These are phyloP conservation scores for Poeciliopsis retropinna DNA, from an alignment of 2,113 vertebrate genomes.

Conservation along the genomic window DNA sequence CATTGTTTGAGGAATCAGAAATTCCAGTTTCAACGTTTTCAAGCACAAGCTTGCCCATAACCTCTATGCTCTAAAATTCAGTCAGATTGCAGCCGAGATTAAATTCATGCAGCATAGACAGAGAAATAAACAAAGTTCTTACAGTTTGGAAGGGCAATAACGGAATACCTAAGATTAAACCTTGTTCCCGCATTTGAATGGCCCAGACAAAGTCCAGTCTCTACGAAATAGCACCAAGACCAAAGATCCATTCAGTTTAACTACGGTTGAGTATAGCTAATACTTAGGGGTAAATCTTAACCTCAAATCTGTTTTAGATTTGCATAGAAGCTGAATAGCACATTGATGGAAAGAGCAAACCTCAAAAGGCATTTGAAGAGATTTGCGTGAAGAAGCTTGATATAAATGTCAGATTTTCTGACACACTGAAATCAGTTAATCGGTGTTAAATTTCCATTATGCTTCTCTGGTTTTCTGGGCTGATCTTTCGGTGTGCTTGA, in stretches of 20 bases:
- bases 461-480: constrained; percentile 28
- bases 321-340: neutral
- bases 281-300: neutral
- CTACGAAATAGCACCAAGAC: neutral
- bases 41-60: neutral
- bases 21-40: neutral
- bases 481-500: constrained; percentile 39
- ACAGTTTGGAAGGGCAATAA: neutral
- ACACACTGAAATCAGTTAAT: constrained; percentile 47
- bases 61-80: neutral
- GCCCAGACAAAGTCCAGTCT: neutral
- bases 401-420: constrained; percentile 28
- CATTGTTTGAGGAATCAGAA: neutral
- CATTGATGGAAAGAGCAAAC: neutral
- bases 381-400: neutral
- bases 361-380: neutral
- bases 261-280: neutral
- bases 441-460: constrained; percentile 54
- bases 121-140: neutral
- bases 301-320: neutral
- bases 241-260: neutral
- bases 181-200: neutral
- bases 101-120: neutral
- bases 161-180: neutral
- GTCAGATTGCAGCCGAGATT: neutral